Base-by-base conservation (phyloP, 2,113 vertebrate species). In the Myrmophylax atrothorax region DNA sequence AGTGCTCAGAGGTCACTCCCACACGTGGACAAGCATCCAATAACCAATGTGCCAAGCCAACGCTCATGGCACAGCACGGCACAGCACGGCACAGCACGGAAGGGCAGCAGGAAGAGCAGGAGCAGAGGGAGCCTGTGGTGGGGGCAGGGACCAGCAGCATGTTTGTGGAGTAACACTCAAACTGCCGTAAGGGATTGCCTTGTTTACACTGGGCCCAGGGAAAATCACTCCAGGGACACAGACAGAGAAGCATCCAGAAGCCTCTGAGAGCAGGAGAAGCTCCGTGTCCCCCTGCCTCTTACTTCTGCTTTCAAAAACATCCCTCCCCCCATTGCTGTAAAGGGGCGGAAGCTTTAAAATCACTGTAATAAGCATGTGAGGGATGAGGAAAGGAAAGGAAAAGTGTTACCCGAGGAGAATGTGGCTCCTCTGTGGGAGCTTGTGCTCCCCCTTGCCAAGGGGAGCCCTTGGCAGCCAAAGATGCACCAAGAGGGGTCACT, bases 11-110 rank as follows among this genome's bases (percentile, higher is more conserved):
- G 55, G 59, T 46, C 0, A 0, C 44, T 90, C 79, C 85, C 16
- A 33, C 0, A 0, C 11, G 52, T 0, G 4, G 69, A 55, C 1
- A 10, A 38, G 38, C 13, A 73, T 49, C 81, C 0, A 6, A n/a
- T 18, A 72, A 75, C 14, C 58, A 75, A 29, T 0, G 5, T 0
- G 26, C 35, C 78, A 52, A 9, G 1, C 26, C 50, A 55, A 38
- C 2, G 8, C 42, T 55, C 17, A 7, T 17, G 2, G 15, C 2
- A 26, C 1, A 0, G 63, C 2, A 25, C 7, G 2, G 15, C 2
- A 26, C 1, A 0, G 63, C 2, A 25, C 7, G 35, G 59, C 59
- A 60, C 16, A 18, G 59, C 31, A 56, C 9, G 31, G 31, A 16
- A 35, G 11, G 3, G 63, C 10, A 6, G 3, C 66, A 60, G 78